Evolutionary conservation across 2,113 vertebrate genomes (phyloP), one percentile per base, ranked within the genome.

Genomic region (Cyanoramphus novaezelandiae): DNA sequence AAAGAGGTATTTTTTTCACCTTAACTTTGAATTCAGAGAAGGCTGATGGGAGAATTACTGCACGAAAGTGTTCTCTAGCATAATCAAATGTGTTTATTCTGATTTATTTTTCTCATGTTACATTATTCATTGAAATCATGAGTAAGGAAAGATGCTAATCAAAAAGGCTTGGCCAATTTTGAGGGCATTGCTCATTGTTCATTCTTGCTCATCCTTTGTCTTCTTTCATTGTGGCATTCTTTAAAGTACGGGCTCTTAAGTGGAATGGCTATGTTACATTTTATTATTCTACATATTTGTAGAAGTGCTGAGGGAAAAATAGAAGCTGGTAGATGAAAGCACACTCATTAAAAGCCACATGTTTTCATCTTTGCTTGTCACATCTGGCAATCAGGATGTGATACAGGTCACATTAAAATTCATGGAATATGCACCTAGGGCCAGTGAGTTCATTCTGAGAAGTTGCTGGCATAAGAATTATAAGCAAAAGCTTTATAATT

Each of bases 311-410:
- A 87, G 49, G 62, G 92, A 78, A 89, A 93, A 90, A 82, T 39
- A 93, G 65, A 69, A 65, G 93, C 67, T 82, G 57, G 29, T 52
- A 72, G 81, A 92, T 92, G 65, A 97, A 96, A 97, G 82, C 11
- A 85, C 76, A 46, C 93, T 95, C 93, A 90, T 95, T 96, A 96
- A 89, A 92, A 95, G 18, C 89, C 81, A 79, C 70, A 85, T 20
- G 82, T 93, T 96, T 93, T 88, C 82, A 75, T 70, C 60, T 70
- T 57, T 52, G 7, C 65, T 87, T 65, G 74, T 65, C 81, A 89
- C 84, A 89, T 20, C n/a, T 49, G 84, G 89, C 89, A 95, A 89
- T 92, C 87, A 92, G 53, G 70, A 92, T 2, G 41, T 41, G 75
- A 39, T 55, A 47, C 49, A 78, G 60, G 72, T 81, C 60, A 28